These are phyloP conservation scores for Drosophila seguyi DNA, from an alignment of 1,140 invertebrate genomes.

Conservation along the genomic window DNA sequence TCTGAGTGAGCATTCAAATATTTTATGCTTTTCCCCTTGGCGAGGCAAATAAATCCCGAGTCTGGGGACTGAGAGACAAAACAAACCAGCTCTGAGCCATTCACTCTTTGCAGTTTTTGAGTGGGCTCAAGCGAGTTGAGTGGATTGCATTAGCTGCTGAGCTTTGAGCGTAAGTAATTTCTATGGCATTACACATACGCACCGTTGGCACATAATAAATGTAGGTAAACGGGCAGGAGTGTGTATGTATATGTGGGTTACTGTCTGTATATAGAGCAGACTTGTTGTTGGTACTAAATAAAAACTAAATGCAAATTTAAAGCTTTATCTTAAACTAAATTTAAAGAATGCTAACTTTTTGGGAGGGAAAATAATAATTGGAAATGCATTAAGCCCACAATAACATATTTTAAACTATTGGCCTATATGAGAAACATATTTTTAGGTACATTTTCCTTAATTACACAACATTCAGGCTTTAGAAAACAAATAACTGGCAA, in stretches of 20 bases:
- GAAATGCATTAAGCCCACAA: background rate
- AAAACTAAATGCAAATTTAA: background rate
- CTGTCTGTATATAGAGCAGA: conserved; percentile 62
- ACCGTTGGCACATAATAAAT: conserved; percentile 70
- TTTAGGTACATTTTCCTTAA: background rate
- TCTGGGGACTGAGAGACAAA: conserved; percentile 12
- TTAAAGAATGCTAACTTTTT: background rate
- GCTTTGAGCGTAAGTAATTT: conserved; percentile 70
- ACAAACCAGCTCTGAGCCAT: conserved; percentile 27
- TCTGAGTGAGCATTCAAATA: conserved; percentile 21
- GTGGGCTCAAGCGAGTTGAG: conserved; percentile 50
- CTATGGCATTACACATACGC: conserved; percentile 68
- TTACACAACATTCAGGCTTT: background rate
- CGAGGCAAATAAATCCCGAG: background rate
- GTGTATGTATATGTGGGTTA: conserved; percentile 28
- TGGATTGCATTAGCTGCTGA: conserved; percentile 60
- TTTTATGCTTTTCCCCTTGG: conserved; percentile 9
- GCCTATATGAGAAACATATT: background rate
- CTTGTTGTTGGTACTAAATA: conserved; percentile 65
- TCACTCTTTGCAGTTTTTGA: conserved; percentile 12
- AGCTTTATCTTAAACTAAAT: background rate
- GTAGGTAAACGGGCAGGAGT: conserved; percentile 67
- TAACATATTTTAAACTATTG: background rate
- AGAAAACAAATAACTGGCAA: background rate
- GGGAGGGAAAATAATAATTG: background rate